Percentiles rank a stretch among this genome's conserved stretches.
Conservation (phyloP, 2,113 vertebrate species). For the Trogon melanurus region DNA sequence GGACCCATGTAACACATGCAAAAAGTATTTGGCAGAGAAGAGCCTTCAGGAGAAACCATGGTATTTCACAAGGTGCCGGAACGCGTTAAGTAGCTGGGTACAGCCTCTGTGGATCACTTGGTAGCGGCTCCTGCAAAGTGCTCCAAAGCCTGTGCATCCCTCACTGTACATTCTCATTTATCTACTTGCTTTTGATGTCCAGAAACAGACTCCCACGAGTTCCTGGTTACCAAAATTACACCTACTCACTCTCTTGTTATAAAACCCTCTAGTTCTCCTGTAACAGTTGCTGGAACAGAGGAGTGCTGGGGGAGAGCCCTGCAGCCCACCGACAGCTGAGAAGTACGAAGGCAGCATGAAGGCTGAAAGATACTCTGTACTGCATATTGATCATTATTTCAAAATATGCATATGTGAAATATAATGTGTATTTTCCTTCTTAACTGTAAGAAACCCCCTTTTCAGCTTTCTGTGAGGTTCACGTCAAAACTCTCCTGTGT, state of each 20-base stretch:
- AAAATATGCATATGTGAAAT: neutral
- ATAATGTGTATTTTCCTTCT: neutral
- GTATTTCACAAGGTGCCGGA: neutral
- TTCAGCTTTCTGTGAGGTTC: neutral
- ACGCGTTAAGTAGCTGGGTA: neutral
- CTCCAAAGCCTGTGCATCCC: neutral
- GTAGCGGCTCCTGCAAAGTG: neutral
- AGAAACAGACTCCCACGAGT: neutral
- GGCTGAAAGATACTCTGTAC: neutral
- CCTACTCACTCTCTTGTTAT: neutral
- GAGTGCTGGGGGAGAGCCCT: neutral
- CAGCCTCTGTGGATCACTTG: neutral
- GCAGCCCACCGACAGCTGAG: neutral
- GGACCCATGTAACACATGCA: neutral
- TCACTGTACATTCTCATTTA: neutral
- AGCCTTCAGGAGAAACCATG: neutral
- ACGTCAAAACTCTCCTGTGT: neutral
- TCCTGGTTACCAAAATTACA: neutral
- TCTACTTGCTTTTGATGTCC: neutral
- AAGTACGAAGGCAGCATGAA: neutral
- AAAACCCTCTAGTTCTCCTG: neutral
- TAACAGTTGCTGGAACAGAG: neutral
- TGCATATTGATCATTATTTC: neutral
- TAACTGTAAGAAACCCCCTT: neutral
- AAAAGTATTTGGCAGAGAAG: slow-evolving; percentile 6